Evolutionary conservation across 2,888 invertebrate species (phyloP), one percentile per base, ranked within the genome.

Genomic region (Agapostemon virescens): DNA sequence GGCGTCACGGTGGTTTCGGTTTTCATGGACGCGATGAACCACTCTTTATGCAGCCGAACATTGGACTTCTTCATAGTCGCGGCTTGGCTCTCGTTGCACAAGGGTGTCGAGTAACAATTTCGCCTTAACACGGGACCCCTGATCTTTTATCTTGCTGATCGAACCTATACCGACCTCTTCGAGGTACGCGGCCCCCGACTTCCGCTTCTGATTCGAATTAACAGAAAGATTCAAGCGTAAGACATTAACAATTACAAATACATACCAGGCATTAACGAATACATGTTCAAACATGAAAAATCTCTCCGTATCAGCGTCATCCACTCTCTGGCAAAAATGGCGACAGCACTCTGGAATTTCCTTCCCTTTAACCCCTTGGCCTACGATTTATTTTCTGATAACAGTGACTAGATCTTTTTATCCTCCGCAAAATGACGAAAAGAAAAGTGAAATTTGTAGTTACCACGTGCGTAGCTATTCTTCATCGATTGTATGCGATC

Each of bases 101-200:
- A 86, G 89, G 87, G 88, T 90, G 87, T 91, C 90, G 85, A 87
- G 87, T 91, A 88, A 88, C 89, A 69, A 77, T 69, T 74, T 69
- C 80, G 67, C 49, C 49, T 73, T 69, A 77, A 83, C 68, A n/a
- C 73, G 36, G 68, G 64, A 30, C 49, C 38, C 20, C 61, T 55
- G 40, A 70, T 73, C 72, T 71, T 71, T 68, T 61, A 36, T 49
- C 45, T 70, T n/a, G 17, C 63, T 33, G 38, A 15, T 61, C 42
- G 17, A 66, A 40, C 66, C 38, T 66, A n/a, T 61, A 45, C 5
- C 26, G n/a, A 13, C 40, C 36, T 66, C 23, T 20, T 42, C 26
- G 58, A 38, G 7, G 52, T 30, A 61, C 36, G 17, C 26, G 58
- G n/a, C 61, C 26, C 55, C 30, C 55, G 26, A 17, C 55, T 33